phyloP scores from a whole-genome alignment of 2,888 invertebrate genomes.

The Stenodera caucasica region DNA sequence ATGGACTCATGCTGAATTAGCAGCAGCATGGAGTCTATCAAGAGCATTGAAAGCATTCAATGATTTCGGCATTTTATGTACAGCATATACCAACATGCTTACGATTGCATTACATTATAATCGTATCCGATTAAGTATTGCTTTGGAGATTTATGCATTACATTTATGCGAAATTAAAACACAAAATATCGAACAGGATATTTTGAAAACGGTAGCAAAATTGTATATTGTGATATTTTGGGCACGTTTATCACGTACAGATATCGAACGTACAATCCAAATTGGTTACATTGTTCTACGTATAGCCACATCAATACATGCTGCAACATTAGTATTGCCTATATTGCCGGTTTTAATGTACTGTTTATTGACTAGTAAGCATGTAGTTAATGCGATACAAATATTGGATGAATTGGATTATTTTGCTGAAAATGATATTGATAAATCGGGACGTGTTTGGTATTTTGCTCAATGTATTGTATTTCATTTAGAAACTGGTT shows the following conservation, averaged over 20 bases:
- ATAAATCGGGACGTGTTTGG: conserved; percentile 57
- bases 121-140: conserved; percentile 32
- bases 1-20: conserved; percentile 58
- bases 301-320: conserved; percentile 50
- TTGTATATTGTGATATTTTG: conserved; percentile 56
- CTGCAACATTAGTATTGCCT: conserved; percentile 43
- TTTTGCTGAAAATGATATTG: conserved; percentile 41
- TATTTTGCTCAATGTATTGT: conserved; percentile 63
- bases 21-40: conserved; percentile 62
- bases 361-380: conserved; percentile 48
- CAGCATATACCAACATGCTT: conserved; percentile 60
- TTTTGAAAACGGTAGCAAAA: conserved; percentile 54
- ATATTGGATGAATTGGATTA: conserved; percentile 54
- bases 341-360: conserved; percentile 53
- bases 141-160: conserved; percentile 55
- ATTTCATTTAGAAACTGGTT: conserved; percentile 64
- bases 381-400: conserved; percentile 53
- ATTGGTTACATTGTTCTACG: conserved; percentile 53
- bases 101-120: conserved; percentile 34
- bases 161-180: conserved; percentile 52
- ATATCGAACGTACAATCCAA: conserved; percentile 48
- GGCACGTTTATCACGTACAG: conserved; percentile 13
- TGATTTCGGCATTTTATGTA: conserved; percentile 60
- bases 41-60: conserved; percentile 58
- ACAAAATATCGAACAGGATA: conserved; percentile 52